These are phyloP conservation scores for Glandiceps talaboti DNA, from an alignment of 53 echinoderm and acorn worm genomes.

Conservation along the genomic window DNA sequence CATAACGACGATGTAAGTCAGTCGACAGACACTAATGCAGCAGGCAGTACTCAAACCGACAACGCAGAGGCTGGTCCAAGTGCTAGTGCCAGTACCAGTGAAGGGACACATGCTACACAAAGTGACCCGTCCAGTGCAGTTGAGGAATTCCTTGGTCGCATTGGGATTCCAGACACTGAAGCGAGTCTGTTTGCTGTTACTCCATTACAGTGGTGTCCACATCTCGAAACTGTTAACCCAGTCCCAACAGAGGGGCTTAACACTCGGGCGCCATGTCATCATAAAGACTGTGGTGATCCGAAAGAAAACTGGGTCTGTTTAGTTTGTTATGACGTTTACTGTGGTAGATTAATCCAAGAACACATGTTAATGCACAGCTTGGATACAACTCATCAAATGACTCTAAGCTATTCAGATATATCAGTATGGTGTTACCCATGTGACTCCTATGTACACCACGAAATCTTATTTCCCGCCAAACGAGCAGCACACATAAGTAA, in stretches of 20 bases:
- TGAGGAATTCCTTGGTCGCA: too few species aligned
- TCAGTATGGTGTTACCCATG: slow-evolving; percentile 89
- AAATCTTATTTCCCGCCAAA: slow-evolving; percentile 61
- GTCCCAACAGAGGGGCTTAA: slow-evolving; percentile 38
- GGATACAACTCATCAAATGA: slow-evolving; percentile 28
- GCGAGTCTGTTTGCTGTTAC: slow-evolving; percentile 40
- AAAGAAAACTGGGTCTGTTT: slow-evolving; percentile 90
- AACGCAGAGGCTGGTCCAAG: too few species aligned
- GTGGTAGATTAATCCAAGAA: slow-evolving; percentile 70
- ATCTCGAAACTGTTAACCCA: slow-evolving; percentile 49
- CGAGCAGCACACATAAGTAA: slow-evolving; percentile 62
- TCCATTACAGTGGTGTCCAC: slow-evolving; percentile 74
- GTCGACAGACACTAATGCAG: too few species aligned
- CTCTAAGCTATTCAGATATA: slow-evolving; percentile 62
- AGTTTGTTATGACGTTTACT: slow-evolving; percentile 60
- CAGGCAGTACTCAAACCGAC: too few species aligned
- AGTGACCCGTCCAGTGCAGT: too few species aligned
- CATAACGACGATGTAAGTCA: too few species aligned
- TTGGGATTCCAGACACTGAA: too few species aligned
- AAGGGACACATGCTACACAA: too few species aligned
- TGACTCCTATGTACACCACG: slow-evolving; percentile 69
- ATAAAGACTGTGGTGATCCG: slow-evolving; percentile 43
- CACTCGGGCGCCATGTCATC: slow-evolving; percentile 34
- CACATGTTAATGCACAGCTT: slow-evolving; percentile 69
- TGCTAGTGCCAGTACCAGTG: too few species aligned